Evolutionary conservation across 1,140 invertebrate genomes (phyloP), one percentile per base, ranked within the genome.

Genomic region (Heliconius congener): DNA sequence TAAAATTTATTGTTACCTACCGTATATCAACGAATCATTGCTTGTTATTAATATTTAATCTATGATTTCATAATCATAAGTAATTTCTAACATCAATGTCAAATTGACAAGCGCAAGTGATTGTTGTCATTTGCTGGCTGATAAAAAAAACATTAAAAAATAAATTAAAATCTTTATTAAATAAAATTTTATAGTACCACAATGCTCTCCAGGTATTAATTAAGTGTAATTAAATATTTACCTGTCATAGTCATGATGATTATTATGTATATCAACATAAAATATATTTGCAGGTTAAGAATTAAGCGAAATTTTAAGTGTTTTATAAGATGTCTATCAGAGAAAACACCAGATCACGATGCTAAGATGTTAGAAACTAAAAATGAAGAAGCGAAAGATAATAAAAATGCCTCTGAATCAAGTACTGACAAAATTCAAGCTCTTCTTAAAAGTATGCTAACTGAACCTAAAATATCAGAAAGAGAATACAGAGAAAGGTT

Each of bases 361-460:
- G 82, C 75, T 30, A 87, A 88, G 76, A 70, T 75, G 13, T 81
- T 85, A 5, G 87, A 89, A 78, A 79, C 78, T 71, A 83, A 87
- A 79, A 5, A 77, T n/a, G 85, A 85, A 79, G 72, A 80, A 2
- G 19, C 23, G n/a, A 81, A 86, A 78, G 60, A 78, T 39, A 75
- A 85, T 72, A 84, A 85, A 8, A 87, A 90, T 77, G 71, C 78
- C 30, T 72, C 82, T 55, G 87, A 90, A 8, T 82, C 85, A 18
- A 86, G 82, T 42, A 93, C 90, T n/a, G 91, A 93, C 76, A 94
- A 92, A 84, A 93, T 95, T 71, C 93, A 95, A 82, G 81, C 85
- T 74, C 87, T 95, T 6, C 74, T 95, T 18, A 93, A 94, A 84
- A 87, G 87, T 74, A 95, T 95, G 94, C 85, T 94, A 80, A 83